Conservation (phyloP, 2,113 vertebrate species). For the Oryzias woworae region DNA sequence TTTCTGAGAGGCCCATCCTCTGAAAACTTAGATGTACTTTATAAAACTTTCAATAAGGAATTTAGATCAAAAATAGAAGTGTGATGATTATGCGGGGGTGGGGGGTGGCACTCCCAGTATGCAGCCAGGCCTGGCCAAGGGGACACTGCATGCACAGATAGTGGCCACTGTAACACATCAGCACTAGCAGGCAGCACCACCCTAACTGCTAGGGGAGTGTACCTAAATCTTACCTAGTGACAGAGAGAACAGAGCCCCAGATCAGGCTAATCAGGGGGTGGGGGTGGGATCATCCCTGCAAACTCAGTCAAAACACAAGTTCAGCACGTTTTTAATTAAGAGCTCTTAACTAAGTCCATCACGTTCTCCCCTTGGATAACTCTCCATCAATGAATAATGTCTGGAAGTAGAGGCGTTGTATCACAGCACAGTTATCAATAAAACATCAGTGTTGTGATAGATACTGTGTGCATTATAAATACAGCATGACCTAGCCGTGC, state of each 20-base stretch:
- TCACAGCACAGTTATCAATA: slow-evolving; percentile 64
- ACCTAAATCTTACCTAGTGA: slow-evolving; percentile 75
- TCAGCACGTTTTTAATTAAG: slow-evolving; percentile 27
- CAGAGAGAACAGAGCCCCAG: slow-evolving; percentile 48
- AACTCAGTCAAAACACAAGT: slow-evolving; percentile 47
- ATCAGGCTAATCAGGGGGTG: slow-evolving; percentile 26
- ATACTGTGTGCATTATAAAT: slow-evolving; percentile 29
- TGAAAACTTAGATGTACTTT: too few relatives aligned
- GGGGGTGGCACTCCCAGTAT: not conserved
- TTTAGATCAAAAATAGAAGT: slow-evolving; percentile 11
- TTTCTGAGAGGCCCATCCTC: too few relatives aligned
- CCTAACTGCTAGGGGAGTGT: slow-evolving; percentile 64
- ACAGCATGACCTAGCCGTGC: slow-evolving; percentile 67
- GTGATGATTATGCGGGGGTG: not conserved
- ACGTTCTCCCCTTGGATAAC: slow-evolving; percentile 19
- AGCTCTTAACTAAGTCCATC: slow-evolving; percentile 18
- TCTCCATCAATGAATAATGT: slow-evolving; percentile 63
- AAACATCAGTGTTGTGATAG: slow-evolving; percentile 46
- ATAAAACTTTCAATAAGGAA: not conserved
- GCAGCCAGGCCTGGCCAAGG: slow-evolving; percentile 36
- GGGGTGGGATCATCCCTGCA: slow-evolving; percentile 28
- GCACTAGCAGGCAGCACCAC: slow-evolving; percentile 66
- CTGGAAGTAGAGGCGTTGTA: slow-evolving; percentile 57
- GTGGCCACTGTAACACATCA: slow-evolving; percentile 69
- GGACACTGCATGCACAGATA: slow-evolving; percentile 66